These are phyloP conservation scores for Thunnus albacares DNA, from an alignment of 2,797 vertebrate species.

Conservation along the genomic window DNA sequence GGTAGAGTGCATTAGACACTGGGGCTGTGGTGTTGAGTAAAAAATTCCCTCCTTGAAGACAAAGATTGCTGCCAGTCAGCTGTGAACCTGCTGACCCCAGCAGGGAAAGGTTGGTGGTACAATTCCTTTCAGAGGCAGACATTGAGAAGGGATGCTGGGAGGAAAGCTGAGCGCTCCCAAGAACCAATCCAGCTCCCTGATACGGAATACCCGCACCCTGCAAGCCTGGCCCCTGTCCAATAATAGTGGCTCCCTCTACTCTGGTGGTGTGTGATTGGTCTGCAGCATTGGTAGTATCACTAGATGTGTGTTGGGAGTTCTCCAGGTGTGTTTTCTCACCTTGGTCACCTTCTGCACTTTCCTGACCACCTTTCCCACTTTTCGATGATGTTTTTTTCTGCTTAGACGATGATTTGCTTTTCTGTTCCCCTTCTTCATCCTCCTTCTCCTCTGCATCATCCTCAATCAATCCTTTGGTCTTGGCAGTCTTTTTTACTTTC, in stretches of 20 bases:
- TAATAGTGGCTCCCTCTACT: neutral
- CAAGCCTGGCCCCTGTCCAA: conserved; percentile 16
- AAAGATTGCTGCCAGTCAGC: conserved; percentile 43
- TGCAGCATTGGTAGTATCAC: neutral
- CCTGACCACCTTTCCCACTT: neutral
- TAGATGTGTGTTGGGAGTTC: conserved; percentile 7
- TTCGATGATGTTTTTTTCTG: conserved; percentile 33
- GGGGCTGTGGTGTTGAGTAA: conserved; percentile 24
- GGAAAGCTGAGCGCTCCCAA: conserved; percentile 29
- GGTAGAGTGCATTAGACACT: conserved; percentile 33
- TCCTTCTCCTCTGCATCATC: conserved; percentile 23
- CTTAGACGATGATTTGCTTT: conserved; percentile 13
- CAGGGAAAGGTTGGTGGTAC: conserved; percentile 41
- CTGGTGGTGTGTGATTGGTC: conserved; percentile 2
- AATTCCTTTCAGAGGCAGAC: conserved; percentile 37
- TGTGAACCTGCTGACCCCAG: conserved; percentile 46
- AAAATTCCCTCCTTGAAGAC: conserved; percentile 56
- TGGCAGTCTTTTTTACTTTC: conserved; percentile 51
- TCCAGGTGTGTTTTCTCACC: neutral
- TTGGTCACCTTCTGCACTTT: conserved; percentile 22
- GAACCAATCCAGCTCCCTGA: conserved; percentile 40
- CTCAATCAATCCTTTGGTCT: conserved; percentile 9
- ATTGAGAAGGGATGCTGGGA: conserved; percentile 45
- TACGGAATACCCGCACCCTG: conserved; percentile 24
- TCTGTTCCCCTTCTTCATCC: neutral